Evolutionary conservation across 2,113 vertebrate genomes (phyloP).

Genomic region (Bufo bufo): DNA sequence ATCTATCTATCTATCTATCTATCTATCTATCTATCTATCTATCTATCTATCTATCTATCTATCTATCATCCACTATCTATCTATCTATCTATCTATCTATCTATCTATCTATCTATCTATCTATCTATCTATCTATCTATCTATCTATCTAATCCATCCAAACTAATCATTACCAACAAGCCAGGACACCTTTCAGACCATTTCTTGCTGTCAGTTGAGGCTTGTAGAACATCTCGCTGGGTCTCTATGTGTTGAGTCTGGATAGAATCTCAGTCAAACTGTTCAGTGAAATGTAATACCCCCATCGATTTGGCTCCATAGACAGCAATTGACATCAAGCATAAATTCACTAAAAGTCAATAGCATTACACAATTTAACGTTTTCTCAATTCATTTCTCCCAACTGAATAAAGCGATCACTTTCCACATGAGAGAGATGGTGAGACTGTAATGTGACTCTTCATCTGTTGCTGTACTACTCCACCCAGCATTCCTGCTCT

Average conservation of each 20-base stretch:
- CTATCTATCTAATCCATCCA: not conserved
- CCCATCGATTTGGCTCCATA: conserved; percentile 45
- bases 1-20: conserved; percentile 5
- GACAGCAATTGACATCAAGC: conserved; percentile 52
- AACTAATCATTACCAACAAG: not conserved
- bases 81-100: not conserved
- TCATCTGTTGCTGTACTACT: not conserved
- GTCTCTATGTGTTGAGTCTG: conserved; percentile 10
- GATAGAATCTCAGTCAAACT: conserved; percentile 38
- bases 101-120: too few relatives aligned
- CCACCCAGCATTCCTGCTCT: not conserved
- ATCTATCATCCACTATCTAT: too few relatives aligned
- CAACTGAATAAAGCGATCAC: conserved; percentile 23
- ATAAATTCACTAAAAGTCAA: conserved; percentile 39
- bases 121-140: conserved; percentile 41
- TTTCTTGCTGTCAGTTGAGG: conserved; percentile 1
- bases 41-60: conserved; percentile 5
- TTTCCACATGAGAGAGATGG: conserved; percentile 1
- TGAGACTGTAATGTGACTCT: not conserved
- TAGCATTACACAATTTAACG: conserved; percentile 43
- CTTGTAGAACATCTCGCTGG: conserved; percentile 17
- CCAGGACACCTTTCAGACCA: not conserved
- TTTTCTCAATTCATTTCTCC: conserved; percentile 39
- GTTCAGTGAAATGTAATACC: conserved; percentile 50
- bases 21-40: too few relatives aligned